These are phyloP conservation scores for Cotesia congregata DNA, from an alignment of 2,888 invertebrate genomes.

Conservation along the genomic window DNA sequence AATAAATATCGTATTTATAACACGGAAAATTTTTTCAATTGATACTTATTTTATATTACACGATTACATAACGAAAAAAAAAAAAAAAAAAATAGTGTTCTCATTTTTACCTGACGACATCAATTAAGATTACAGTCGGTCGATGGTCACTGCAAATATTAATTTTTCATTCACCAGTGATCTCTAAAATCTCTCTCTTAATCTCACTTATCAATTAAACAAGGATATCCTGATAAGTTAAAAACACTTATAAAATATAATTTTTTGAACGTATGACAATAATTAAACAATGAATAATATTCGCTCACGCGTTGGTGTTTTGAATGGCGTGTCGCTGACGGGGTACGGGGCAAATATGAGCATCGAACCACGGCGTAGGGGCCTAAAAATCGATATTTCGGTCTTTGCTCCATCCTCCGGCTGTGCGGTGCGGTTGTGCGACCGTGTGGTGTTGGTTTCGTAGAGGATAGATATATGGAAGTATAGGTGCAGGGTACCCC, in stretches of 20 bases:
- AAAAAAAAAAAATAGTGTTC: constrained; percentile 20
- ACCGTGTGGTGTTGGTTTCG: constrained; percentile 45
- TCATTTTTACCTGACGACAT: constrained; percentile 51
- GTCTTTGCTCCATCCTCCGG: constrained; percentile 77
- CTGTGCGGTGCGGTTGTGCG: constrained; percentile 47
- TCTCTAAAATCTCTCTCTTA: neutral
- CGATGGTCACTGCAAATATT: constrained; percentile 19
- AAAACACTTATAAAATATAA: neutral
- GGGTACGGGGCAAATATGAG: constrained; percentile 66
- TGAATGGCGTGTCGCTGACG: constrained; percentile 64
- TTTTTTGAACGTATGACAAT: constrained; percentile 19
- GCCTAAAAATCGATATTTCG: constrained; percentile 82
- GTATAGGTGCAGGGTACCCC: constrained; percentile 59
- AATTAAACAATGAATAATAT: constrained; percentile 35
- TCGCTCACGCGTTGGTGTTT: constrained; percentile 61
- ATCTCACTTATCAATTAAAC: neutral
- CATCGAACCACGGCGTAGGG: constrained; percentile 74
- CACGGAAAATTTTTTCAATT: no score
- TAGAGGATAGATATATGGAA: constrained; percentile 21
- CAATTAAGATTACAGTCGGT: constrained; percentile 41
- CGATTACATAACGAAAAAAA: constrained; percentile 13
- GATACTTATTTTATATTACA: neutral
- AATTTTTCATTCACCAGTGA: neutral
- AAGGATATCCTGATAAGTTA: neutral
- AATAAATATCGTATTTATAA: no score